Conservation (phyloP, 2,888 invertebrate genomes). For the Timema podura region DNA sequence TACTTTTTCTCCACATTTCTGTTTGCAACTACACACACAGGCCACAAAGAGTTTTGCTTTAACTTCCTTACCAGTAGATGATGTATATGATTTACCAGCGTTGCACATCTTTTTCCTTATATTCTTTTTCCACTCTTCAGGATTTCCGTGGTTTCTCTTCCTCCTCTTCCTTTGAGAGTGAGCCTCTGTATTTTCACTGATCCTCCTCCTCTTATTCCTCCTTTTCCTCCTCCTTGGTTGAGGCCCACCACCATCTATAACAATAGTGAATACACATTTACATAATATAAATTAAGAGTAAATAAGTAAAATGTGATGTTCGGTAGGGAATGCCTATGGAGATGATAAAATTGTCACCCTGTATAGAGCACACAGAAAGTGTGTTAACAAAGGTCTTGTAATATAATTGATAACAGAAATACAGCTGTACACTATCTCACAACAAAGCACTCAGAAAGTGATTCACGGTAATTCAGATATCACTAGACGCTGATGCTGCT, state of each 20-base stretch:
- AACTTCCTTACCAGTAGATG: slow-evolving; percentile 1
- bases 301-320: background rate
- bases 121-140: slow-evolving; percentile 12
- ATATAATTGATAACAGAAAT: too few species aligned
- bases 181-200: background rate
- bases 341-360: too few species aligned
- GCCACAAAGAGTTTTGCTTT: background rate
- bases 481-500: too few species aligned
- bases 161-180: background rate
- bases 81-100: slow-evolving; percentile 3
- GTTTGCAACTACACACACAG: background rate
- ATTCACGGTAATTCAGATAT: too few species aligned
- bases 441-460: too few species aligned
- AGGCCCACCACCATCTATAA: background rate
- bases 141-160: background rate
- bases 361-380: too few species aligned
- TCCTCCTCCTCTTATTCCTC: too few species aligned
- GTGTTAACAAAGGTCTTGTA: too few species aligned
- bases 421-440: too few species aligned
- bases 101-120: background rate
- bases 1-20: background rate
- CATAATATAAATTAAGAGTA: background rate
- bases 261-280: background rate
- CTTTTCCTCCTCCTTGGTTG: too few species aligned
- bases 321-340: too few species aligned